Percentiles rank a stretch among this genome's conserved stretches.
phyloP scores from a whole-genome alignment of 2,113 vertebrate genomes.

The Otis tarda region DNA sequence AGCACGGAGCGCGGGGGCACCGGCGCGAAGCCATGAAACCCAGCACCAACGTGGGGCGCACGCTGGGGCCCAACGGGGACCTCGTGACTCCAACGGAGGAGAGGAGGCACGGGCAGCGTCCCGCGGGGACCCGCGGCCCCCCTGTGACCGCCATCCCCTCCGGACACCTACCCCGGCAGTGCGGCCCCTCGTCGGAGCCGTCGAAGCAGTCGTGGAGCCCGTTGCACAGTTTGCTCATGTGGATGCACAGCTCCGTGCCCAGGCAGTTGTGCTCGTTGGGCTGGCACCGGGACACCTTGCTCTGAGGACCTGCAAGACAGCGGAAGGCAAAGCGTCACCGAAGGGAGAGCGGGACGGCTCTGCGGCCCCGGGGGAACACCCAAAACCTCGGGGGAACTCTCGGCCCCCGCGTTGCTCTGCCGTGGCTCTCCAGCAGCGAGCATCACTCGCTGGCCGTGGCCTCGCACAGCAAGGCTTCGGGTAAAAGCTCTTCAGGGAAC shows the following conservation, averaged over 20 bases:
- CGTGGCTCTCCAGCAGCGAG: no score
- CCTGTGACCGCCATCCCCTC: accelerated
- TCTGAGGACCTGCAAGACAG: conserved; percentile 84
- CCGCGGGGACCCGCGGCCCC: accelerated
- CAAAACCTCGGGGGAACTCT: neutral
- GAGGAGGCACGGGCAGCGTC: accelerated
- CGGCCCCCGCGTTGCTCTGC: accelerated
- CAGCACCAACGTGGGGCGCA: neutral
- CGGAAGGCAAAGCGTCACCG: neutral
- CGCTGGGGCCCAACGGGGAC: accelerated
- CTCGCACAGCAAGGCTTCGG: accelerated
- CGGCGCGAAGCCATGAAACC: neutral
- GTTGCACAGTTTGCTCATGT: conserved; percentile 90
- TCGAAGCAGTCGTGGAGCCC: conserved; percentile 87
- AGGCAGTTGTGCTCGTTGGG: conserved; percentile 92
- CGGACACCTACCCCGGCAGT: conserved; percentile 85
- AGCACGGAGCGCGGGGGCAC: neutral
- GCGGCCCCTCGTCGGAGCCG: conserved; percentile 89
- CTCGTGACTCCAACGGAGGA: accelerated
- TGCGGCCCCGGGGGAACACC: neutral
- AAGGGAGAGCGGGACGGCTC: neutral
- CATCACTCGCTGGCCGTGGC: neutral
- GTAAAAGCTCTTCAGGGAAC: neutral
- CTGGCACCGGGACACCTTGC: conserved; percentile 86
- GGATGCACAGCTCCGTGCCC: conserved; percentile 90